Evolutionary conservation across 2,113 vertebrate genomes (phyloP), one percentile per base, ranked within the genome.

Genomic region (Pangasianodon gigas): DNA sequence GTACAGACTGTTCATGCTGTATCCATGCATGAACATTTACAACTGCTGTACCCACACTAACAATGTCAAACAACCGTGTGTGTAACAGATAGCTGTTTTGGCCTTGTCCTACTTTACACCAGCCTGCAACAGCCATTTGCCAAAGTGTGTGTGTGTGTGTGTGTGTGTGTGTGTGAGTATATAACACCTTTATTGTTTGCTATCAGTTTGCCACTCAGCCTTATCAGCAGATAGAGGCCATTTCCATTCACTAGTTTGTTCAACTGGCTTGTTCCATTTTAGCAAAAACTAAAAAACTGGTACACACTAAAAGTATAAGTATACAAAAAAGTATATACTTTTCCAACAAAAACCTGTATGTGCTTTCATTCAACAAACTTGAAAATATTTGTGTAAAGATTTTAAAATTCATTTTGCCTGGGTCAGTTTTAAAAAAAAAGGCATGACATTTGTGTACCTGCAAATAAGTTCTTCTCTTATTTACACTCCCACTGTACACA

Each of bases 241-340:
- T 54, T 90, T 86, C 32, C 88, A 56, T 74, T 86, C 75, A 67
- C 29, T 56, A 82, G 14, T 37, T 82, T 54, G 29, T 82, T 82
- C 1, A 19, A 51, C 19, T 82, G 48, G 8, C 16, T 54, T 41
- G 9, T 10, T 19, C n/a, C 10, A 80, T 13, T 51, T 18, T 54
- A 32, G 11, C 18, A 1, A 52, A 51, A 81, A 79, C 37, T 37
- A 1, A 37, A 37, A 37, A 37, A 37, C 37, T 37, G 37, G 37
- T 37, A 37, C 37, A 37, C 37, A 37, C 37, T 37, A 37, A 37
- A 37, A 24, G 44, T 54, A n/a, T 82, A 82, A 80, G 13, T 29
- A 51, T 80, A 48, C 46, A 79, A 77, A 8, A 77, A 44, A 37
- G 37, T 6, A 60, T 7, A 32, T 13, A 13, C 60, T 26, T 62